phyloP scores from a whole-genome alignment of 64 coral and sea anemone species.

The Acropora yongei region DNA sequence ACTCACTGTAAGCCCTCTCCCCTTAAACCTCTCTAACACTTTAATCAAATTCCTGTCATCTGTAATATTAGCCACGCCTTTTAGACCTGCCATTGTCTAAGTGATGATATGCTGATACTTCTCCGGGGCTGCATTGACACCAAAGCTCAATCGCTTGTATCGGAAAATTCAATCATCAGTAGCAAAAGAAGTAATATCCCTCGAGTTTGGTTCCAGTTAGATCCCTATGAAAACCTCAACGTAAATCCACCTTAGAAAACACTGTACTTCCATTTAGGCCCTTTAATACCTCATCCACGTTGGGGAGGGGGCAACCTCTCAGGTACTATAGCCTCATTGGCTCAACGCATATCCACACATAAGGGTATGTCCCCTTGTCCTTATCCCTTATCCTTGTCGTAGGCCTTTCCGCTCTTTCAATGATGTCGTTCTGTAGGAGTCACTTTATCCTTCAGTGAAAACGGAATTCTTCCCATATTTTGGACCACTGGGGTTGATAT shows the following conservation, averaged over 20 bases:
- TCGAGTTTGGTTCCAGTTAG: background rate
- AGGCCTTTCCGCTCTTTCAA: constrained; percentile 17
- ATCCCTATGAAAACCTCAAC: background rate
- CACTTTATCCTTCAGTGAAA: constrained; percentile 3
- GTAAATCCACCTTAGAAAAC: constrained; percentile 16
- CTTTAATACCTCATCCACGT: background rate
- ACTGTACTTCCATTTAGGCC: background rate
- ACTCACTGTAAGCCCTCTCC: background rate
- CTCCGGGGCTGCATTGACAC: background rate
- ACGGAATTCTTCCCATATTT: constrained; percentile 14
- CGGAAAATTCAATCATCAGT: background rate
- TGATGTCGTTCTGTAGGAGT: background rate
- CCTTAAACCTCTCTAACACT: no score
- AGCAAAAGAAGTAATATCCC: background rate
- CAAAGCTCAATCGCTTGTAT: no score
- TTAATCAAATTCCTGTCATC: no score
- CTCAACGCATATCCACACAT: constrained; percentile 13
- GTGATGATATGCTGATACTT: no score
- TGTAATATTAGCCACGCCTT: no score
- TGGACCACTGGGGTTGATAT: constrained; percentile 26
- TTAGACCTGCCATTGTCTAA: no score
- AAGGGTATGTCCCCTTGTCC: constrained; percentile 42
- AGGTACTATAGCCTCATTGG: no score
- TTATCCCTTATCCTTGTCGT: constrained; percentile 42
- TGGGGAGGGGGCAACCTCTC: background rate